Percentiles rank a stretch among this genome's conserved stretches.
Evolutionary conservation across 2,888 invertebrate genomes (phyloP).

Genomic region (Tethea ocularis): DNA sequence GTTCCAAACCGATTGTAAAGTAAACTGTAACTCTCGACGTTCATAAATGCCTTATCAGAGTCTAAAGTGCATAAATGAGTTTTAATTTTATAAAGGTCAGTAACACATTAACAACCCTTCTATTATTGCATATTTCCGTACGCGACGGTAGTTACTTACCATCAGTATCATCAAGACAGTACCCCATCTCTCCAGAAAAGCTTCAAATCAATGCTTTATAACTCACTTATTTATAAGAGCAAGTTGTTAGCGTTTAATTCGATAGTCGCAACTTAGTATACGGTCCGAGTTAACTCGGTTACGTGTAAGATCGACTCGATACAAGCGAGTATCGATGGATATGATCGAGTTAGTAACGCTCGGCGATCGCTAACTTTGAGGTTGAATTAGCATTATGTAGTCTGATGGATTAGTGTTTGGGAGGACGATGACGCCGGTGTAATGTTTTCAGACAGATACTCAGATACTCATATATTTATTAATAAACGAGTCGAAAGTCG

Average conservation of each 20-base stretch:
- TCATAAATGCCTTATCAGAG: too few species aligned
- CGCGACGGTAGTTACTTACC: too few species aligned
- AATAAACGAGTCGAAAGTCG: too few species aligned
- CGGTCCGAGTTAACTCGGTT: constrained; percentile 36
- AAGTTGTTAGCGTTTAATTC: constrained; percentile 30
- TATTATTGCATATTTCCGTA: too few species aligned
- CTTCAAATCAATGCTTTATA: constrained; percentile 4
- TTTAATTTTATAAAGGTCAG: too few species aligned
- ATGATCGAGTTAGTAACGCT: constrained; percentile 19
- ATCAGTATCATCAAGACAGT: too few species aligned
- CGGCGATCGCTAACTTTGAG: constrained; percentile 24
- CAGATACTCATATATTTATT: too few species aligned
- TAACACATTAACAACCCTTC: too few species aligned
- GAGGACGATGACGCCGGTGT: background rate
- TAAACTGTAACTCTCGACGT: too few species aligned
- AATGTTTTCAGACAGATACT: background rate
- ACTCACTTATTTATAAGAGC: constrained; percentile 20
- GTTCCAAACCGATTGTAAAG: too few species aligned
- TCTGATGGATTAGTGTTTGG: constrained; percentile 20
- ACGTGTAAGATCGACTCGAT: constrained; percentile 27
- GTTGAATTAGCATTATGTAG: constrained; percentile 22
- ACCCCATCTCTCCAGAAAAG: too few species aligned
- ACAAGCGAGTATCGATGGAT: constrained; percentile 16
- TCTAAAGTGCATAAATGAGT: too few species aligned
- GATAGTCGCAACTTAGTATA: constrained; percentile 22